Percentiles rank a stretch among this genome's conserved stretches.
phyloP scores from a whole-genome alignment of 2,888 invertebrate species.

The Lasioglossum zephyrum region DNA sequence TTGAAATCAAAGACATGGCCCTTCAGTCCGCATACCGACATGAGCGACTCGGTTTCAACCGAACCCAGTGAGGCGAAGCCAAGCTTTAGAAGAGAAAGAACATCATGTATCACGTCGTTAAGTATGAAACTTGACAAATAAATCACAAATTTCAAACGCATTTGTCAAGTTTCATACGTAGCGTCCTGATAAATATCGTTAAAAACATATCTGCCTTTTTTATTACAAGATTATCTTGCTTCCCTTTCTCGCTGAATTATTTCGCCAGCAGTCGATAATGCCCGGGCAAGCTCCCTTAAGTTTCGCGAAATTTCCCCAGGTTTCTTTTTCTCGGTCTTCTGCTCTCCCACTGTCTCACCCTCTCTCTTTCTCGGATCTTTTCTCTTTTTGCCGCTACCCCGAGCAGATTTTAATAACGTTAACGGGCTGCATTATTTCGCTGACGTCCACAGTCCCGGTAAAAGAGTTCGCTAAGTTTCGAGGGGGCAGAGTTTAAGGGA shows the following conservation, averaged over 20 bases:
- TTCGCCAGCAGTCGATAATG: background rate
- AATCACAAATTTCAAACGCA: no score
- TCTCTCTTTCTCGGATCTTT: background rate
- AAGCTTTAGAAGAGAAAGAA: no score
- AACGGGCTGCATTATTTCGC: slow-evolving; percentile 9
- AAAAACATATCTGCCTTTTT: no score
- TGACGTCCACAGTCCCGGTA: background rate
- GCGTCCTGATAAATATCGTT: no score
- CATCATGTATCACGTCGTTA: no score
- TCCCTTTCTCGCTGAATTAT: background rate
- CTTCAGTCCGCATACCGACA: no score
- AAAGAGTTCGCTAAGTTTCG: slow-evolving; percentile 4
- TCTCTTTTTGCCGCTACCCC: background rate
- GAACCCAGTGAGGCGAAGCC: no score
- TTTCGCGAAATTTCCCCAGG: background rate
- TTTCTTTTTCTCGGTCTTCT: background rate
- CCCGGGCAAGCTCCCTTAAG: background rate
- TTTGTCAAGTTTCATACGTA: no score
- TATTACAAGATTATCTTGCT: no score
- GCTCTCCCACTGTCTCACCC: background rate
- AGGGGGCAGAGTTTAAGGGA: background rate
- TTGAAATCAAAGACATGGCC: no score
- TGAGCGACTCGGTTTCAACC: no score
- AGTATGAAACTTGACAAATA: no score
- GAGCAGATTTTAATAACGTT: slow-evolving; percentile 1